Percentiles rank a stretch among this genome's conserved stretches.
Conservation (phyloP, 2,113 vertebrate species). For the Scortum barcoo region DNA sequence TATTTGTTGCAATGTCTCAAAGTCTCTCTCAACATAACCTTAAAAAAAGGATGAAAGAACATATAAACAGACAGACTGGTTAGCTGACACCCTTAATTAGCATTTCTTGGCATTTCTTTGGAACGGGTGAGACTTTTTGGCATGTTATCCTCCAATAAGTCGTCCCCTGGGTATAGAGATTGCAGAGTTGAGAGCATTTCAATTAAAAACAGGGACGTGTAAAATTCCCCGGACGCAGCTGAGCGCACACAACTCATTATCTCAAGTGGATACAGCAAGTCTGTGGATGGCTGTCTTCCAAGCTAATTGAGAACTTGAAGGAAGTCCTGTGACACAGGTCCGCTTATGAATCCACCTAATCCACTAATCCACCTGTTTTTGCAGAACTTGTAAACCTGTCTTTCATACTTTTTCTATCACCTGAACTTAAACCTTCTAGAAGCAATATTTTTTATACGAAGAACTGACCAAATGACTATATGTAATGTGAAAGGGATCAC, state of each 20-base stretch:
- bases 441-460: background rate
- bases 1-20: background rate
- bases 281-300: constrained; percentile 27
- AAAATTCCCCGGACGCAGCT: constrained; percentile 45
- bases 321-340: constrained; percentile 22
- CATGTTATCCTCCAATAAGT: constrained; percentile 40
- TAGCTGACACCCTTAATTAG: constrained; percentile 19
- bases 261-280: constrained; percentile 47
- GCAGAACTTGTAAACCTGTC: background rate
- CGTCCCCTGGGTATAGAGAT: constrained; percentile 29
- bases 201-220: constrained; percentile 53
- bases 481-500: background rate
- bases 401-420: background rate
- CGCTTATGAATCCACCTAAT: background rate
- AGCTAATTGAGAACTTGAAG: constrained; percentile 41
- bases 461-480: background rate
- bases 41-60: constrained; percentile 11
- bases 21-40: background rate
- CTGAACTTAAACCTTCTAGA: background rate
- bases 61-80: background rate
- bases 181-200: constrained; percentile 46
- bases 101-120: constrained; percentile 36
- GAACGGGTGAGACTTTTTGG: constrained; percentile 32
- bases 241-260: constrained; percentile 54
- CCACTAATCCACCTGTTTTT: constrained; percentile 7